Base-by-base conservation (phyloP, 2,113 vertebrate genomes). In the Cromileptes altivelis region DNA sequence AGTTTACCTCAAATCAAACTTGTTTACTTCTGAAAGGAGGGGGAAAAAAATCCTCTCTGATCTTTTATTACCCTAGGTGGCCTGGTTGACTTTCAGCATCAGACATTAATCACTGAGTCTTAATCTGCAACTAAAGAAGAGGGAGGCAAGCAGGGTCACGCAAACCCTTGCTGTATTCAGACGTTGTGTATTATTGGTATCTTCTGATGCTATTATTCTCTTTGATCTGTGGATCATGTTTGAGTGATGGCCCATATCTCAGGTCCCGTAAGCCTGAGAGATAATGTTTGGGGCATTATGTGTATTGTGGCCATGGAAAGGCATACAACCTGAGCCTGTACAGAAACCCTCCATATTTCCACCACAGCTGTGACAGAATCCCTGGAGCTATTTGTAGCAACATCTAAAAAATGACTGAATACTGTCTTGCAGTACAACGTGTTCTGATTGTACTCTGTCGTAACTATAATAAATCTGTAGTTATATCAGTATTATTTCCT, bases 161-260 rank as follows among this genome's bases (percentile, higher is more conserved):
- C 14, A 81, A 84, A 57, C 67, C 77, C 27, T 62, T 77, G 69
- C 49, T 47, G 53, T 62, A 65, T 81, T 70, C 42, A 67, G 56
- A 80, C 33, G 18, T 47, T 80, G 33, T 71, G 63, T 62, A 72
- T 81, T 77, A 75, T 76, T 84, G 40, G 49, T 40, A 33, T 71
- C 70, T 63, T 85, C 79, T 81, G 55, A 73, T 71, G 67, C 73
- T 50, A 61, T 91, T 80, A 85, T 90, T 92, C 85, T 52, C 71
- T 60, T 84, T 79, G 78, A 85, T 88, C 80, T 92, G 87, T 60
- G 70, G 63, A 71, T 90, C 71, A 86, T 68, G 79, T 90, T 87
- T 85, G 83, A 88, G 73, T 80, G 81, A 90, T 21, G 62, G 70
- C 52, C 86, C 49, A 71, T 81, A 85, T 85, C 79, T 87, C 55